Percentiles rank a stretch among this genome's conserved stretches.
These are phyloP conservation scores for Caenorhabditis wallacei DNA, from an alignment of 2,888 invertebrate genomes.

Conservation along the genomic window DNA sequence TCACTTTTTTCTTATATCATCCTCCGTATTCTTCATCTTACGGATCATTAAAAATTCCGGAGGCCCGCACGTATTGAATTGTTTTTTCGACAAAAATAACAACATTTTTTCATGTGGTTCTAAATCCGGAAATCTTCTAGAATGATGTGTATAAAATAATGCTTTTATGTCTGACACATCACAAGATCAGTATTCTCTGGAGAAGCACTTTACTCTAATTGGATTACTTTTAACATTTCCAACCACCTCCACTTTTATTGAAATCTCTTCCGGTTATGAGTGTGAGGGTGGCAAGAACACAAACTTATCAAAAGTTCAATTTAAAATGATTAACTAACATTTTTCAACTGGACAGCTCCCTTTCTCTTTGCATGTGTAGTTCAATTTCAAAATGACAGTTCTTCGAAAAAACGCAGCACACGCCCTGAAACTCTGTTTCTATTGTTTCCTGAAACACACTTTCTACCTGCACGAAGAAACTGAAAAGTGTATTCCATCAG, in stretches of 20 bases:
- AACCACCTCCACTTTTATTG: constrained; percentile 14
- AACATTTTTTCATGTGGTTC: background rate
- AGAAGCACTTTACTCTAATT: constrained; percentile 26
- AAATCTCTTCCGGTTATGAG: constrained; percentile 28
- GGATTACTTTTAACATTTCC: constrained; percentile 13
- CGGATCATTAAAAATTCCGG: constrained; percentile 23
- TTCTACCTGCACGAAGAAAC: constrained; percentile 56
- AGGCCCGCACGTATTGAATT: constrained; percentile 22
- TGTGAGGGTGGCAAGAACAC: constrained; percentile 10
- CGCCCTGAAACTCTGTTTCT: constrained; percentile 59
- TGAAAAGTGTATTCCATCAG: constrained; percentile 61
- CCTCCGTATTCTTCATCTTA: background rate
- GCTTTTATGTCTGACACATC: background rate
- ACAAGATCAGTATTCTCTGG: constrained; percentile 5
- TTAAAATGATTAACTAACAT: constrained; percentile 59
- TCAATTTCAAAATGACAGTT: constrained; percentile 79
- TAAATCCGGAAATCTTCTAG: constrained; percentile 3
- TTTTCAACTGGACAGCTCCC: constrained; percentile 77
- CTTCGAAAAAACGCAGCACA: constrained; percentile 80
- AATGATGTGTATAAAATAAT: background rate
- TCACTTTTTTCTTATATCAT: constrained; percentile 15
- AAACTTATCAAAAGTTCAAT: constrained; percentile 25
- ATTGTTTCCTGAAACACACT: background rate
- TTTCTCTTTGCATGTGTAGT: constrained; percentile 75
- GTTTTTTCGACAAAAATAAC: constrained; percentile 15